Conservation (phyloP, 2,113 vertebrate genomes). For the Peromyscus maniculatus region DNA sequence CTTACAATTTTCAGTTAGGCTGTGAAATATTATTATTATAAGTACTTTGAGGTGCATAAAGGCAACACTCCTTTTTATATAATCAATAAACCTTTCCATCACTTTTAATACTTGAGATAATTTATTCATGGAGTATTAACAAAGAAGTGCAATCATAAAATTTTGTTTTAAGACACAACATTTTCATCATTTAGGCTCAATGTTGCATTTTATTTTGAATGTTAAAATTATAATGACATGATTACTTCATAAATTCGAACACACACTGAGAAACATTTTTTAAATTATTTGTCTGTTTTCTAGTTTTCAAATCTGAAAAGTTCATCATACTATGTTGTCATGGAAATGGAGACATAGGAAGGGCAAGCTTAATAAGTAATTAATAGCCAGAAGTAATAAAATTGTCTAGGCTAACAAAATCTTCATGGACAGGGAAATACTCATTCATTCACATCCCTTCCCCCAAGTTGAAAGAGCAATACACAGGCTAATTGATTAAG, state of each 20-base stretch:
- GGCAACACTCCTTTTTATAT: slow-evolving; percentile 48
- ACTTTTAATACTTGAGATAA: slow-evolving; percentile 27
- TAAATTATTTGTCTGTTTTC: neutral
- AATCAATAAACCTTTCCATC: slow-evolving; percentile 59
- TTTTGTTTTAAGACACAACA: neutral
- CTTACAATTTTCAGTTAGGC: slow-evolving; percentile 11
- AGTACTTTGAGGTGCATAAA: slow-evolving; percentile 23
- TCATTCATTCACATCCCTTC: neutral
- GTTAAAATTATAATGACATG: neutral
- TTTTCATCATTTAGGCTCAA: slow-evolving; percentile 30
- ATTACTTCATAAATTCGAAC: neutral
- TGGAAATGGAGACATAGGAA: neutral
- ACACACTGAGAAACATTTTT: neutral
- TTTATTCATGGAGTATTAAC: slow-evolving; percentile 48
- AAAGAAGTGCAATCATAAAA: neutral
- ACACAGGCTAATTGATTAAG: neutral
- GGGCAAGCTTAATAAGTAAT: neutral
- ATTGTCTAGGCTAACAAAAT: neutral
- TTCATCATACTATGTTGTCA: neutral
- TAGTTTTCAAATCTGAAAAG: neutral
- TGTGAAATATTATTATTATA: slow-evolving; percentile 5
- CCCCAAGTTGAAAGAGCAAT: neutral
- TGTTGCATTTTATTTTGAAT: slow-evolving; percentile 42
- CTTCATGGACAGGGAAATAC: neutral
- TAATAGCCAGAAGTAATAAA: neutral